Evolutionary conservation across 2,797 vertebrate genomes (phyloP).

Genomic region (Peromyscus eremicus): DNA sequence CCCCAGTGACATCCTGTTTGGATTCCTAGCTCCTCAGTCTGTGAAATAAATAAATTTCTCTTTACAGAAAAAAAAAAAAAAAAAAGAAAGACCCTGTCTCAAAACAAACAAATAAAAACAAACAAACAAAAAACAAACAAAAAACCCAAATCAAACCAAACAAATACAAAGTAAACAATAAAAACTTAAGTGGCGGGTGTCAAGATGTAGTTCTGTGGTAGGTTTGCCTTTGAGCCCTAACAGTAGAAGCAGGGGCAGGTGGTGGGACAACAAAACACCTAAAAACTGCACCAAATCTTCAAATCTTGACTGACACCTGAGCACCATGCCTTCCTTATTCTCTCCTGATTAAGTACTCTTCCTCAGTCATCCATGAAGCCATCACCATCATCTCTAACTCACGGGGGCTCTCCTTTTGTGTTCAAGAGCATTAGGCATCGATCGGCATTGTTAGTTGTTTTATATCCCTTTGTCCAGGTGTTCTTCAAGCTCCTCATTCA

Average conservation of each 20-base stretch:
- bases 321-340: slow-evolving; percentile 2
- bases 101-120: background rate
- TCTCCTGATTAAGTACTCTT: background rate
- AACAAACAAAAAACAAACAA: background rate
- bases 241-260: background rate
- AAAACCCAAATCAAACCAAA: background rate
- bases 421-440: background rate
- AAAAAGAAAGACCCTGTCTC: background rate
- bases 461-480: background rate
- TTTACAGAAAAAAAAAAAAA: too few relatives aligned
- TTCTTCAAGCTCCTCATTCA: background rate
- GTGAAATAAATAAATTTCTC: too few relatives aligned
- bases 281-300: background rate
- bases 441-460: background rate
- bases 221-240: background rate
- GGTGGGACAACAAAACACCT: background rate
- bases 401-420: background rate
- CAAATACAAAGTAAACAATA: background rate
- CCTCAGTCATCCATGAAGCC: background rate
- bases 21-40: too few relatives aligned
- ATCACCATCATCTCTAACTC: background rate
- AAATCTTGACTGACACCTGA: background rate
- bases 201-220: background rate
- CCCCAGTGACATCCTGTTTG: too few relatives aligned
- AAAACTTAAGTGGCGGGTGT: background rate